Base-by-base conservation (phyloP, 2,113 vertebrate species). In the Toxotes chatareus region DNA sequence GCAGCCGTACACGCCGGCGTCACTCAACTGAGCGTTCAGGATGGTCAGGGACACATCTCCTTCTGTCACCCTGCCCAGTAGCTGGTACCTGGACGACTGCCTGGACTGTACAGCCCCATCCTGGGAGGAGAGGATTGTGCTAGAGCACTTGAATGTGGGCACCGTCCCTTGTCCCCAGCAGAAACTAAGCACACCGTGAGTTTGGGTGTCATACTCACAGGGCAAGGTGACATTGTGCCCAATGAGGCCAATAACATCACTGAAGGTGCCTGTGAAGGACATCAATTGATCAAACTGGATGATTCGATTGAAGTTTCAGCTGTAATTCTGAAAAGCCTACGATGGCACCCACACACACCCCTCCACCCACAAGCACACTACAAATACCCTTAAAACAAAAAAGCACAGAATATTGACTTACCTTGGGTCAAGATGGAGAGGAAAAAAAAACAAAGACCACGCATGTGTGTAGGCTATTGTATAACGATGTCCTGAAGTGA, bases 31-130 rank as follows among this genome's bases (percentile, higher is more conserved):
- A 1, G 86, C 85, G 0, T 86, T 38, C 17, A 83, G 0, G 2
- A 97, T 95, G 0, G 96, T 97, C 83, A 98, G 90, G 36, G 96
- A 96, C 60, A 97, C 90, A 0, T 96, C 59, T 0, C 97, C 95
- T 0, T 1, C 4, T 0, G 0, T 0, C 66, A 94, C 36, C 0
- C 46, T 0, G 42, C 94, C 95, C 4, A 72, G 62, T 36, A 97
- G 56, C 16, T 36, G 61, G 59, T 97, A 96, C 64, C 87, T 94
- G 8, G 2, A 19, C 23, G 73, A 34, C 49, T 21, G 4, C 64
- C 0, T 60, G 34, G 11, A 9, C 1, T 40, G 85, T 13, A 93
- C 68, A 1, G 0, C 66, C 10, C 71, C 5, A 0, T 91, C 87
- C 1, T 94, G 0, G 0, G 92, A 96, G 84, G 76, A 86, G 61